These are phyloP conservation scores for Agrotis exclamationis DNA, from an alignment of 2,888 invertebrate genomes.

Conservation along the genomic window DNA sequence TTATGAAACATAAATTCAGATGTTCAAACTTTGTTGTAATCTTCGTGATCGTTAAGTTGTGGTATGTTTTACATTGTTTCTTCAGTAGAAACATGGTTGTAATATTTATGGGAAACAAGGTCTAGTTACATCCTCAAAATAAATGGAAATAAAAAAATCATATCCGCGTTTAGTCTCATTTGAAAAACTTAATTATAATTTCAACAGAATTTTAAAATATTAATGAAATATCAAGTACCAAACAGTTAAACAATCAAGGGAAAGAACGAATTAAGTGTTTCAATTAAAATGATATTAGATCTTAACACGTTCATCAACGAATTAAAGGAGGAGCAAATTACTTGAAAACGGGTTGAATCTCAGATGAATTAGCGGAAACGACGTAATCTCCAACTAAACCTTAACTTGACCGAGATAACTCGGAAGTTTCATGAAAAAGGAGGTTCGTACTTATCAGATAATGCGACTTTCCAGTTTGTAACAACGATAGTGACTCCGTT, in stretches of 20 bases:
- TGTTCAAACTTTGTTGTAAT: slow-evolving; percentile 38
- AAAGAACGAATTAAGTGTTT: slow-evolving; percentile 7
- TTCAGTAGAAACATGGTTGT: slow-evolving; percentile 1
- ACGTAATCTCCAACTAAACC: slow-evolving; percentile 65
- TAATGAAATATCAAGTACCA: background rate
- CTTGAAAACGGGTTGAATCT: slow-evolving; percentile 55
- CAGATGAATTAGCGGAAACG: slow-evolving; percentile 65
- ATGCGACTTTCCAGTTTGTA: slow-evolving; percentile 67
- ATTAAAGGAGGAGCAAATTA: slow-evolving; percentile 58
- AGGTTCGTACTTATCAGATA: slow-evolving; percentile 70
- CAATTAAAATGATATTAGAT: slow-evolving; percentile 19
- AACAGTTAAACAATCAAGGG: slow-evolving; percentile 17
- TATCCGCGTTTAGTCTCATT: background rate
- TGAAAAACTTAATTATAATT: background rate
- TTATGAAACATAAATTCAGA: slow-evolving; percentile 39
- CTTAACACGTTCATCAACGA: slow-evolving; percentile 44
- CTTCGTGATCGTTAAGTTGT: slow-evolving; percentile 18
- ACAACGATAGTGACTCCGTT: slow-evolving; percentile 65
- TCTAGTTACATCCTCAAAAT: background rate
- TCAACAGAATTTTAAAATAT: background rate
- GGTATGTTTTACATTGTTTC: slow-evolving; percentile 36
- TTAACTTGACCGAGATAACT: slow-evolving; percentile 67
- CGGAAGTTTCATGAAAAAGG: slow-evolving; percentile 65
- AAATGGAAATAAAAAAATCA: background rate
- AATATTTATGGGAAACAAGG: background rate